A percentile compares a stretch with the other conserved stretches of the same genome.
These are phyloP conservation scores for Andrena haemorrhoa DNA, from an alignment of 2,888 invertebrate genomes.

Conservation along the genomic window DNA sequence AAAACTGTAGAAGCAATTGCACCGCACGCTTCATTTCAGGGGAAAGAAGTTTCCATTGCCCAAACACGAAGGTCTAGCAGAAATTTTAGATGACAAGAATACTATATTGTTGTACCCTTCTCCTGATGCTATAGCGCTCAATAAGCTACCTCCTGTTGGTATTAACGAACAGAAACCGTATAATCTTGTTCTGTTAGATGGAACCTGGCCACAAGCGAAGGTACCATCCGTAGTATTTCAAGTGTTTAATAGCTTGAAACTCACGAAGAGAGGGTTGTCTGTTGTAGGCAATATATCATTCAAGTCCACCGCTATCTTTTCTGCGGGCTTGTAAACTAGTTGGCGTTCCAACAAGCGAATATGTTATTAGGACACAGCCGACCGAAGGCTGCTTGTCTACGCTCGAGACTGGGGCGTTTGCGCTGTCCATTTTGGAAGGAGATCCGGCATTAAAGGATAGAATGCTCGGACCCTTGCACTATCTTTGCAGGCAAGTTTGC, in stretches of 20 bases:
- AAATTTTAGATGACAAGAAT: constrained; percentile 88
- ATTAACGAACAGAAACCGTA: constrained; percentile 86
- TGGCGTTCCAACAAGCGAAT: constrained; percentile 91
- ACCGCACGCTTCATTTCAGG: constrained; percentile 85
- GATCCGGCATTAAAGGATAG: constrained; percentile 88
- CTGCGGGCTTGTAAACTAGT: constrained; percentile 93
- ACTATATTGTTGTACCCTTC: constrained; percentile 94
- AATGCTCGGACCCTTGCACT: constrained; percentile 92
- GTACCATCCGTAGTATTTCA: constrained; percentile 63
- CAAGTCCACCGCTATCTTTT: constrained; percentile 91
- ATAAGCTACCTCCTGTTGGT: constrained; percentile 85
- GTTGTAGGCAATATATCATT: constrained; percentile 91
- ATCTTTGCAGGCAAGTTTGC: constrained; percentile 88
- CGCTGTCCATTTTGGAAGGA: constrained; percentile 91
- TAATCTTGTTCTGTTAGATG: constrained; percentile 95
- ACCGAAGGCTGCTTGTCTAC: constrained; percentile 96
- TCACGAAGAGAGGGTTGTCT: neutral
- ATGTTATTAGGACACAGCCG: constrained; percentile 97
- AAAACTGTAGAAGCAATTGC: neutral
- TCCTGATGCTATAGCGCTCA: constrained; percentile 90
- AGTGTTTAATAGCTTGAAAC: neutral
- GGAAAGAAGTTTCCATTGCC: constrained; percentile 94
- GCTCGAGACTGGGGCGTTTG: constrained; percentile 93
- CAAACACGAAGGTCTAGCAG: constrained; percentile 88
- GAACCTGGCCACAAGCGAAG: constrained; percentile 98